These are phyloP conservation scores for Spatulosminthurus flaviceps DNA, from an alignment of 2,888 invertebrate genomes.

Conservation along the genomic window DNA sequence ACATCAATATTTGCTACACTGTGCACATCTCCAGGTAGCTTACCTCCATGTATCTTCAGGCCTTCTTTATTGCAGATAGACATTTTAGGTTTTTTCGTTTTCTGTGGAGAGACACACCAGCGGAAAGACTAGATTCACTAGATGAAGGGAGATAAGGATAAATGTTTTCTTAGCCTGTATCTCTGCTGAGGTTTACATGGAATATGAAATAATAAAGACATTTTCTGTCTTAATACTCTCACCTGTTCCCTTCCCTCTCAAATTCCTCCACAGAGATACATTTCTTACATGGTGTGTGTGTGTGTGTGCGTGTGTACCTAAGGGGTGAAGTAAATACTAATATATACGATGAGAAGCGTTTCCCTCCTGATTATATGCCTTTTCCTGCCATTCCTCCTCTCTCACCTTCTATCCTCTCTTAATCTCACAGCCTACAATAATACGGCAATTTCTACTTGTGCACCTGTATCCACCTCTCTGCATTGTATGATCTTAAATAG, in stretches of 20 bases:
- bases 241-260: conserved; percentile 13
- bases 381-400: neutral
- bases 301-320: neutral
- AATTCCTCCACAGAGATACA: neutral
- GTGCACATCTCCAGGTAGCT: too few relatives aligned
- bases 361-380: neutral
- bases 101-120: too few relatives aligned
- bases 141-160: neutral
- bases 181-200: neutral
- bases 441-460: too few relatives aligned
- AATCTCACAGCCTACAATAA: too few relatives aligned
- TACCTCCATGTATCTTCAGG: too few relatives aligned
- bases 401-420: neutral
- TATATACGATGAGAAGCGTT: neutral
- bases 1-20: too few relatives aligned
- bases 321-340: neutral
- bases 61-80: too few relatives aligned
- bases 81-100: too few relatives aligned
- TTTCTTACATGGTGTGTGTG: too few relatives aligned
- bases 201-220: neutral
- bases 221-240: too few relatives aligned
- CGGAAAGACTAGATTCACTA: neutral
- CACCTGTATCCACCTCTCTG: too few relatives aligned
- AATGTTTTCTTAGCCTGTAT: conserved; percentile 1
- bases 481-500: too few relatives aligned